Evolutionary conservation across 2,113 vertebrate species (phyloP), one percentile per base, ranked within the genome.

Genomic region (Haplotaxodon microlepis): DNA sequence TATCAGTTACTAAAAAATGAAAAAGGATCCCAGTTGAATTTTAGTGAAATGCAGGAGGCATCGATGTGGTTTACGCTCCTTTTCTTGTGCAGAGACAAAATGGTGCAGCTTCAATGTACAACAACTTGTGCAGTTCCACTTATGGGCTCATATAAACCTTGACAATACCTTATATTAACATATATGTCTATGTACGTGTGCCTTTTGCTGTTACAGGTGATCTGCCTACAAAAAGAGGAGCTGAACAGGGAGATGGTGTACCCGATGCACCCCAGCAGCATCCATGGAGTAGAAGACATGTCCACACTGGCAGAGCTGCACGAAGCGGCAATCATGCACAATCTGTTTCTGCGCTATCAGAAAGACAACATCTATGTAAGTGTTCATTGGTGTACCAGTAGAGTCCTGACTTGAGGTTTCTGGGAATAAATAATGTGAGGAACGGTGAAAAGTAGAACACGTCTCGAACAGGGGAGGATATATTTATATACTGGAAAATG

Each of bases 301-400:
- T 98, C 98, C 84, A 92, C 94, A 73, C 96, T 98, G 94, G 95
- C 95, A 19, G 97, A 98, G 89, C 96, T 98, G 59, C 98, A 98
- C 3, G 98, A 98, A 93, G 97, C 97, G 10, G 97, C 97, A 95
- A 98, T 98, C 94, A 97, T 98, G 96, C 96, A 97, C 90, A 98
- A 98, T 94, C 96, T 98, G 56, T 96, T 96, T 84, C 96, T 97
- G 86, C 97, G 97, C 86, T 98, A 98, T 94, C 95, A 96, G 10
- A 96, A 95, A 91, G 96, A 98, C 90, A 93, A 94, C 93, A 98
- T 98, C 94, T 98, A 98, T 47, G 98, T 98, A 94, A 96, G 47
- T 78, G 59, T 59, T 34, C 12, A n/a, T 71, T 83, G 61, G 3
- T 45, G 24, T 27, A 45, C 42, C 13, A 31, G 71, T 79, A 82